phyloP scores from a whole-genome alignment of 1,140 invertebrate genomes.

The Caenorhabditis tropicalis region DNA sequence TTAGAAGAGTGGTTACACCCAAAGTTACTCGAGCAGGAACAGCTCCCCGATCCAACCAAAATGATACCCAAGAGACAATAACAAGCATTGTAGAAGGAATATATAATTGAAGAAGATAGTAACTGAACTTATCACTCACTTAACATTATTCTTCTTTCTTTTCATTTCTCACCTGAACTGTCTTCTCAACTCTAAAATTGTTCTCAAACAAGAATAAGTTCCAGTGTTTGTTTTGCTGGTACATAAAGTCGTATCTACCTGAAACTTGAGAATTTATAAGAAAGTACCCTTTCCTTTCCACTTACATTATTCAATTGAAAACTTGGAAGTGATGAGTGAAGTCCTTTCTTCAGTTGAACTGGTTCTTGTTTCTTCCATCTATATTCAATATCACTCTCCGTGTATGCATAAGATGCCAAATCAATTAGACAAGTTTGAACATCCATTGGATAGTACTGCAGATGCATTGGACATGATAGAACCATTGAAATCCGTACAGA shows the following conservation, averaged over 20 bases:
- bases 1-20: slow-evolving; percentile 52
- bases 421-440: slow-evolving; percentile 88
- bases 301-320: slow-evolving; percentile 82
- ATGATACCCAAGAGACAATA: slow-evolving; percentile 69
- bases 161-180: slow-evolving; percentile 41
- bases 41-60: slow-evolving; percentile 43
- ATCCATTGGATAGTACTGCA: slow-evolving; percentile 89
- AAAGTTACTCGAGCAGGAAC: slow-evolving; percentile 60
- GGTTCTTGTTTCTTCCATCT: slow-evolving; percentile 90
- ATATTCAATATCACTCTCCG: slow-evolving; percentile 68
- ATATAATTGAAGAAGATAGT: slow-evolving; percentile 86
- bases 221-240: slow-evolving; percentile 57
- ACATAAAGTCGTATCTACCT: slow-evolving; percentile 79
- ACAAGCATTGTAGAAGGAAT: slow-evolving; percentile 74
- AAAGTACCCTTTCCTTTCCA: slow-evolving; percentile 73
- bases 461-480: slow-evolving; percentile 87
- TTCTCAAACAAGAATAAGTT: slow-evolving; percentile 56
- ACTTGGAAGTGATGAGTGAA: slow-evolving; percentile 82
- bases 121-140: slow-evolving; percentile 73
- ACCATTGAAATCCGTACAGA: slow-evolving; percentile 81
- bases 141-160: slow-evolving; percentile 80
- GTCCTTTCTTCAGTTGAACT: slow-evolving; percentile 90
- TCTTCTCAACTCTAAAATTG: slow-evolving; percentile 47
- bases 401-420: slow-evolving; percentile 79
- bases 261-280: not conserved